Evolutionary conservation across 35 echinoderm and acorn worm genomes (phyloP), one percentile per base, ranked within the genome.

Genomic region (Apostichopus japonicus): DNA sequence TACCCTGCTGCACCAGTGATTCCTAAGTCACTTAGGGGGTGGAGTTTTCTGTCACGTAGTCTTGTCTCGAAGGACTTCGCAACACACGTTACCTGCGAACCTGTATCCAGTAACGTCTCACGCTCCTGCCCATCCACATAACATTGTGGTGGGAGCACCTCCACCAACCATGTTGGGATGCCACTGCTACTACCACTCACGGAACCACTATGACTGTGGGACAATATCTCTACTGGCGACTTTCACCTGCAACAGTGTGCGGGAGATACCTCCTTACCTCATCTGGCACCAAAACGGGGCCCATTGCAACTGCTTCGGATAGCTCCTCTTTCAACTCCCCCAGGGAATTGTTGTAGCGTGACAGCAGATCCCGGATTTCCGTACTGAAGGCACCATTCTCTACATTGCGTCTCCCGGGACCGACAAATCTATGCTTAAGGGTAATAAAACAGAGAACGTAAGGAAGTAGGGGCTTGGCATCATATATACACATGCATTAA

Each of bases 51-150:
- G 63, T 86, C 59, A 44, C 79, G 21, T 8, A 95, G 72, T 56
- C 78, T 25, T 6, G 15, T 21, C 15, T 13, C 14, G 51, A 77
- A 92, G 5, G 6, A 24, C 21, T 72, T 25, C 4, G 89, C 23
- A 15, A 95, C 55, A 54, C 94, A 95, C 15, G 90, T 92, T 21
- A 95, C 94, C 54, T 95, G 90, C 19, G 80, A 95, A 23, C 94
- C 94, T 22, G 90, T 92, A 58, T 95, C 94, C 27, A 95, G 94
- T 19, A 92, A 59, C 17, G 90, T 56, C 15, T 86, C 14, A 44
- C 63, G 54, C 16, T 0, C 44, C 13, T 92, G 22, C 11, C 94
- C 94, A 78, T 95, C 94, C 53, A 75, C 51, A 79, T 21, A 6
- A 95, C 84, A 33, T 15, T 17, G 93, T 91, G 55, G 62, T 91